Evolutionary conservation across 2,888 invertebrate genomes (phyloP).

Genomic region (Drosophila mercatorum): DNA sequence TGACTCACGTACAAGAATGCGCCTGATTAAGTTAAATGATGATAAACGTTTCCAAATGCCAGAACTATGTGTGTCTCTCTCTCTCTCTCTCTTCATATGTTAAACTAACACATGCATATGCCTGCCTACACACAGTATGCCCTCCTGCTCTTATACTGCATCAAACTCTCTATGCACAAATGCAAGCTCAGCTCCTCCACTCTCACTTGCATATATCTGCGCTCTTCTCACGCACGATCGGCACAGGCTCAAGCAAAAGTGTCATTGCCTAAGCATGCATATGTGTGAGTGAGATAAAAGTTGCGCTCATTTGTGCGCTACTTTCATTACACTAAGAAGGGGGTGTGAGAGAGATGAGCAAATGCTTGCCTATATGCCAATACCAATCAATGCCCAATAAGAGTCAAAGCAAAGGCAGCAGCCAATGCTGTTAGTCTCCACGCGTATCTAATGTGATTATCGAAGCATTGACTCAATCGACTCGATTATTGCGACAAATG

Average conservation of each 20-base stretch:
- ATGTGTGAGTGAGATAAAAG: conserved; percentile 4
- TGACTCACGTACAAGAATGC: conserved; percentile 22
- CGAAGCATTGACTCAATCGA: conserved; percentile 10
- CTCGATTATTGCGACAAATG: conserved; percentile 22
- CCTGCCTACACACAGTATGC: too few relatives aligned
- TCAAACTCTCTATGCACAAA: not conserved
- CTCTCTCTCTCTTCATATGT: not conserved
- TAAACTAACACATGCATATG: too few relatives aligned
- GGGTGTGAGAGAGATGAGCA: not conserved
- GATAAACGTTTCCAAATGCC: conserved; percentile 7
- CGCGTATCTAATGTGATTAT: not conserved
- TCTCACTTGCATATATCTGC: conserved; percentile 2
- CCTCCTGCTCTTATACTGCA: too few relatives aligned
- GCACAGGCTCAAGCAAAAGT: not conserved
- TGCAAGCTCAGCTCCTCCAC: not conserved
- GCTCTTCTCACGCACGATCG: not conserved
- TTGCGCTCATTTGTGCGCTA: not conserved
- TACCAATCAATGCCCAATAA: too few relatives aligned
- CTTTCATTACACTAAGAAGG: too few relatives aligned
- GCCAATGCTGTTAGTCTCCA: not conserved
- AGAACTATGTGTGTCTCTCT: not conserved
- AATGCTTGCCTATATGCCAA: not conserved
- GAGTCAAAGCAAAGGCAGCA: not conserved
- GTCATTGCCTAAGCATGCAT: not conserved
- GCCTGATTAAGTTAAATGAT: conserved; percentile 30